Evolutionary conservation across 1,140 invertebrate genomes (phyloP), one percentile per base, ranked within the genome.

Genomic region (Babylonia areolata): DNA sequence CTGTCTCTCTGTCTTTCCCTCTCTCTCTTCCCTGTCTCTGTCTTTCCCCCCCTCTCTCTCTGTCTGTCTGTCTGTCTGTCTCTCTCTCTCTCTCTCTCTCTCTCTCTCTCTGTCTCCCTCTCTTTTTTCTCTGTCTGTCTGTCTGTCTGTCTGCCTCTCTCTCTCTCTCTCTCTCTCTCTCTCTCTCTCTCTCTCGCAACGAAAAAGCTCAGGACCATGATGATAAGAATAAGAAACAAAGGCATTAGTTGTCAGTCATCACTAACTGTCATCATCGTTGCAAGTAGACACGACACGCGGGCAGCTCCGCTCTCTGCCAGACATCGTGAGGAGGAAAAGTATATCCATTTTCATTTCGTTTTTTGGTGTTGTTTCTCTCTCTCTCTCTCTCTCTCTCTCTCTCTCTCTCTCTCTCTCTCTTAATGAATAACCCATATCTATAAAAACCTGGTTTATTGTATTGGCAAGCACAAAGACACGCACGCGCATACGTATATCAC

Each of bases 121-220:
- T 31, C 35, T 31, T 73, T 31, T 73, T 31, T 73, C 71, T 73
- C 6, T 73, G 31, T 73, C 71, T 73, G 9, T 73, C 71, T 73
- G 20, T 73, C 71, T 73, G 9, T 73, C 71, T 73, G 20, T 73
- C 71, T 73, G 9, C 35, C 71, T 73, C 71, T 73, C 71, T 73
- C 71, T 73, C 71, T 73, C 71, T 73, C 71, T 73, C 71, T 73
- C 71, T 73, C 71, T 73, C 71, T 73, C 71, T 11, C 6, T 39
- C 37, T 40, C 37, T 17, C 75, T 1, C 37, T 20, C 35, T 5
- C 9, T 5, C 37, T 15, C 15, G 17, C 11, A 40, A 31, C 5
- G 31, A 17, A 31, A 23, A 20, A 17, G 15, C 3, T 9, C 9
- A 23, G 20, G 58, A 64, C 15, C 15, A 23, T 6, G 5, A 64